Base-by-base conservation (phyloP, 2,113 vertebrate species). In the Apeltes quadracus region DNA sequence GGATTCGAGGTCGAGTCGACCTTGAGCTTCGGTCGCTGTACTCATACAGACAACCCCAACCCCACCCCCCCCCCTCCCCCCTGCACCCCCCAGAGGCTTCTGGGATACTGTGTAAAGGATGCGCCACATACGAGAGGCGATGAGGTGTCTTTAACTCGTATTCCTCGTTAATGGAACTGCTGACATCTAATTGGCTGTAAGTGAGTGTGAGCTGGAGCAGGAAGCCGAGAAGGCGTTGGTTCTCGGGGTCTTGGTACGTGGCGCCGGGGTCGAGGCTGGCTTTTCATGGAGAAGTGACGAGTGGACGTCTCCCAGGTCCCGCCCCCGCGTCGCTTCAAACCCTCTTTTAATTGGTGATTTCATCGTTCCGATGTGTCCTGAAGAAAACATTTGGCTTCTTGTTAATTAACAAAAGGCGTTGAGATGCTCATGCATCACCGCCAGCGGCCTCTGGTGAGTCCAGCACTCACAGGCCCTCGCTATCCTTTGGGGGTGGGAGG, bases 341-440 rank as follows among this genome's bases (percentile, higher is more conserved):
- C 41, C 72, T 29, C 27, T 89, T 90, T 90, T 92, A 93, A 92
- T 92, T 92, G 67, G 85, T 84, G 79, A 91, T 83, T 87, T 90
- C 88, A 86, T 38, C 80, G 69, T 75, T 86, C 82, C 69, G 65
- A 72, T 59, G 32, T 41, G 81, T 90, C 74, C 62, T 59, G 22
- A 76, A 86, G 76, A 87, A 88, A 83, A 77, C 75, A 75, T 84
- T 87, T 84, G 32, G 63, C 65, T 81, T 69, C 75, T 56, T 72
- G 83, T 91, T 92, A 92, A 92, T 93, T 92, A 93, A 89, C 55
- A 58, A 55, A 77, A 86, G 80, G 71, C 72, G 56, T 78, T 84
- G 82, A 91, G 90, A 93, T 91, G 90, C n/a, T 90, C 92, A 91
- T 34, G 80, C 82, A 76, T 92, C 84, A 79, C 77, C 43, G 79